Base-by-base conservation (phyloP, 2,888 invertebrate species). In the Saturnia japonica region DNA sequence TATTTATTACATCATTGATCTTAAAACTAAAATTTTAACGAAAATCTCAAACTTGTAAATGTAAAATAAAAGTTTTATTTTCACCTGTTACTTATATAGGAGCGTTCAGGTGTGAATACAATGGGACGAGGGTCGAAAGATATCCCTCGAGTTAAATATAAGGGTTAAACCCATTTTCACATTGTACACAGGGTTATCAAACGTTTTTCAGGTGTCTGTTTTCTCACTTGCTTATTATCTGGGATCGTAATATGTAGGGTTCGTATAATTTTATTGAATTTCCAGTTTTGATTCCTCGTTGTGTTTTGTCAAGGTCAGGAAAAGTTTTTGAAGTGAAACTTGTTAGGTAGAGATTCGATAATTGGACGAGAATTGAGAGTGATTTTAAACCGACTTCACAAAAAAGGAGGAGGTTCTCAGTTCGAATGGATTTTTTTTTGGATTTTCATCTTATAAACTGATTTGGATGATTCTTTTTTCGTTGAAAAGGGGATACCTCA, bases 61-160 rank as follows among this genome's bases (percentile, higher is more conserved):
- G 34, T n/a, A 54, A 16, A 57, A 57, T 25, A 57, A 51, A 14
- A 34, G 1, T 2, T 9, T 28, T 9, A n/a, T 64, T n/a, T 40
- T 40, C 40, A 64, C 64, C 40, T 64, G 64, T 64, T 64, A 64
- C 19, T 0, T 40, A 64, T 40, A 64, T n/a, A 40, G 40, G 64
- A 19, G 34, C 64, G 40, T 40, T 40, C 40, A 64, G 64, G 64
- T 64, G 64, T 34, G 40, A 64, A 67, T 67, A 25, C 42, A 40
- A 70, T 19, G 43, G 43, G 69, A 25, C 57, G 69, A 25, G 67
- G 70, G 66, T 51, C 40, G 70, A 42, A 43, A n/a, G 34, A 43
- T n/a, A 22, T 40, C 68, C 51, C 42, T 54, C 12, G 64, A 19
- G 64, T 64, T 64, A 40, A 64, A 64, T 64, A 40, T 34, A 64